A percentile compares a stretch with the other conserved stretches of the same genome.
phyloP scores from a whole-genome alignment of 2,888 invertebrate species.

The Volucella zonaria region DNA sequence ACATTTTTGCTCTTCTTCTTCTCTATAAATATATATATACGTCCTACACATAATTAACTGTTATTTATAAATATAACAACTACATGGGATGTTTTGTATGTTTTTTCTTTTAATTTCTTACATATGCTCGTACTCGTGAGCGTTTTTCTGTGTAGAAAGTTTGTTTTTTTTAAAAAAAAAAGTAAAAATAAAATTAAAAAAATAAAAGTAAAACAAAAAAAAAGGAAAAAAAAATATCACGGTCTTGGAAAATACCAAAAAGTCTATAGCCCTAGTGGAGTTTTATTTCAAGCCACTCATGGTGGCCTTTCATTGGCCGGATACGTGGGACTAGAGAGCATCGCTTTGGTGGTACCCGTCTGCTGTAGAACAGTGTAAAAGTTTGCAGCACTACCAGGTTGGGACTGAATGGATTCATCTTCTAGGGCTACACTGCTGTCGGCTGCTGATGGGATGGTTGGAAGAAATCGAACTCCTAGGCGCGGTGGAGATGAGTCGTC shows the following conservation, averaged over 20 bases:
- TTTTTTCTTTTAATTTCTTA: background rate
- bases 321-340: constrained; percentile 77
- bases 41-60: constrained; percentile 39
- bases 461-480: constrained; percentile 85
- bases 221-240: constrained; percentile 62
- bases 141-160: constrained; percentile 8
- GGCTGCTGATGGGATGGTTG: constrained; percentile 89
- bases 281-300: constrained; percentile 73
- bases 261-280: constrained; percentile 7
- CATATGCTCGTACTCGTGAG: background rate
- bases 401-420: constrained; percentile 83
- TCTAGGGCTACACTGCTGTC: constrained; percentile 88
- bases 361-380: constrained; percentile 76
- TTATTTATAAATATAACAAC: constrained; percentile 63
- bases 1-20: constrained; percentile 46
- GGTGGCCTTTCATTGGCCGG: constrained; percentile 79
- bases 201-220: constrained; percentile 28
- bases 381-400: constrained; percentile 71
- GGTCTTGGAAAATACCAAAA: constrained; percentile 57
- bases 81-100: constrained; percentile 57
- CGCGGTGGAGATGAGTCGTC: constrained; percentile 84
- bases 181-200: constrained; percentile 23
- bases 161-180: constrained; percentile 26
- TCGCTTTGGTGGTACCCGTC: constrained; percentile 75
- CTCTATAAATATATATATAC: constrained; percentile 65